Evolutionary conservation across 2,797 vertebrate species (phyloP).

Genomic region (Sebastiscus tertius): DNA sequence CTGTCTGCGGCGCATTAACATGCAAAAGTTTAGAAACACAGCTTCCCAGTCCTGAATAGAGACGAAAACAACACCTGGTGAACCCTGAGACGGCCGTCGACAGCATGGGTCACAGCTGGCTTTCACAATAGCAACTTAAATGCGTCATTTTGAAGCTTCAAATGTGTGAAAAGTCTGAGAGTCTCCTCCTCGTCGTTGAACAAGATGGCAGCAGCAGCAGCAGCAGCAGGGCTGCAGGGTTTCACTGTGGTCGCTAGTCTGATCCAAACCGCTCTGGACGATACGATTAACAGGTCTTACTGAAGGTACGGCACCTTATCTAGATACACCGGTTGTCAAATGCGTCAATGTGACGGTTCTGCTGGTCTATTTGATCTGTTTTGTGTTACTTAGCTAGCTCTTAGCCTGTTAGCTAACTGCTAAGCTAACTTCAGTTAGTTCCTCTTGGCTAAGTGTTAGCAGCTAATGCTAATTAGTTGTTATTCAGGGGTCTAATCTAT

Average conservation of each 20-base stretch:
- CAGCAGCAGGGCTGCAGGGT: slow-evolving; percentile 51
- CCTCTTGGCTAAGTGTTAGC: slow-evolving; percentile 10
- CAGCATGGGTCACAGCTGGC: slow-evolving; percentile 38
- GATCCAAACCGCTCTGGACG: slow-evolving; percentile 48
- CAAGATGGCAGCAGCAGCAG: slow-evolving; percentile 80
- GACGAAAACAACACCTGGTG: not conserved
- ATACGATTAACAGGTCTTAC: slow-evolving; percentile 50
- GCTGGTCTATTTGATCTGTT: not conserved
- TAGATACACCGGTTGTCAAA: not conserved
- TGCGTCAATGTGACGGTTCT: too few relatives aligned
- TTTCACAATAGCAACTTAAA: not conserved
- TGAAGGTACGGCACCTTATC: slow-evolving; percentile 63
- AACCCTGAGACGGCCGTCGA: slow-evolving; percentile 2
- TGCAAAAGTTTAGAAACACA: slow-evolving; percentile 76
- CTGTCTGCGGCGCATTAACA: slow-evolving; percentile 51
- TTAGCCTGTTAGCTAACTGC: slow-evolving; percentile 65
- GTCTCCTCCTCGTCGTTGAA: slow-evolving; percentile 71
- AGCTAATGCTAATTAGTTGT: not conserved
- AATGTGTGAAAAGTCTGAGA: slow-evolving; percentile 74
- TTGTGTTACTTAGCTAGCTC: slow-evolving; percentile 32
- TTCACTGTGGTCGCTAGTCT: slow-evolving; percentile 48
- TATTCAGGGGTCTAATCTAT: not conserved
- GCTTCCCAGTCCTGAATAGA: slow-evolving; percentile 21
- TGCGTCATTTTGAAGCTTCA: slow-evolving; percentile 50
- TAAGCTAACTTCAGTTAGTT: slow-evolving; percentile 58